Percentiles rank a stretch among this genome's conserved stretches.
These are phyloP conservation scores for Pyralis farinalis DNA, from an alignment of 2,888 invertebrate species.

Conservation along the genomic window DNA sequence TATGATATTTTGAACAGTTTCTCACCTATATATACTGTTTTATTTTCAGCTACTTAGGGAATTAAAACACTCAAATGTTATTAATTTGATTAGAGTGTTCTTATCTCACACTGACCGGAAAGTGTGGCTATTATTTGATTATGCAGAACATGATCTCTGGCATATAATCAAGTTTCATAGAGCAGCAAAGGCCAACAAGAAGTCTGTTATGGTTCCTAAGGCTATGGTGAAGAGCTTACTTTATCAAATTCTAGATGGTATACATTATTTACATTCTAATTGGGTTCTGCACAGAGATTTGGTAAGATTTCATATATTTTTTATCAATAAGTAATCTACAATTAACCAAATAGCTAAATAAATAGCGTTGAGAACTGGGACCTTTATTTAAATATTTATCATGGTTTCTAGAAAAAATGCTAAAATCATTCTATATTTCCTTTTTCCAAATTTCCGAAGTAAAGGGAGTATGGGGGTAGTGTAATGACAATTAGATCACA, in stretches of 20 bases:
- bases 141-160: conserved; percentile 99
- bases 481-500: no score
- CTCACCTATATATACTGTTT: background rate
- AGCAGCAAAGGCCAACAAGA: conserved; percentile 98
- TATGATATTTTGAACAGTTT: no score
- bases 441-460: no score
- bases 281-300: conserved; percentile 99
- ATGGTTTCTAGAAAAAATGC: no score
- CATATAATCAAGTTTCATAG: conserved; percentile 99
- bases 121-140: conserved; percentile 98
- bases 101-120: conserved; percentile 97
- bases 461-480: no score
- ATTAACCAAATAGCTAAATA: background rate
- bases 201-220: conserved; percentile 96
- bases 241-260: conserved; percentile 99
- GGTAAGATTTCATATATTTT: conserved; percentile 69
- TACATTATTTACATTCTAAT: conserved; percentile 99
- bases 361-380: no score
- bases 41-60: conserved; percentile 91
- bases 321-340: conserved; percentile 3
- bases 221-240: conserved; percentile 98
- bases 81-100: conserved; percentile 97
- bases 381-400: no score
- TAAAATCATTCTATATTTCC: no score
- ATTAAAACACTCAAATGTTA: conserved; percentile 97